Percentiles rank a stretch among this genome's conserved stretches.
Conservation (phyloP, 64 coral and sea anemone species). For the Platygyra sinensis region DNA sequence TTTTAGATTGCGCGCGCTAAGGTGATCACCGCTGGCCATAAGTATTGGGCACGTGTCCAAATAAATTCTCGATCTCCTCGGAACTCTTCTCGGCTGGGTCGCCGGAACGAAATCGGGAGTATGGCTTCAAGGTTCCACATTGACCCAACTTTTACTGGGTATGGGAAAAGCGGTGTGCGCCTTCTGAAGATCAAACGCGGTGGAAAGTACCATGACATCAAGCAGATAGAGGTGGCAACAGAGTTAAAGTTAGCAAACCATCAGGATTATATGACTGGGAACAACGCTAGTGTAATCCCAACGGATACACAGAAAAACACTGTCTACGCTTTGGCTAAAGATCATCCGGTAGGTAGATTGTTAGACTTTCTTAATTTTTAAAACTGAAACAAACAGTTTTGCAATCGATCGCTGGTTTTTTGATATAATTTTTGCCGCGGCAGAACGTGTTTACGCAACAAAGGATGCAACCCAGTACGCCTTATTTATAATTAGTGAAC, state of each 20-base stretch:
- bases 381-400: too few species aligned
- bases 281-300: conserved; percentile 68
- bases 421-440: too few species aligned
- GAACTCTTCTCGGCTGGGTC: not conserved
- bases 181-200: conserved; percentile 71
- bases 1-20: conserved; percentile 16
- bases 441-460: not conserved
- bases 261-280: conserved; percentile 64
- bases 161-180: conserved; percentile 87
- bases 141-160: conserved; percentile 61
- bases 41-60: not conserved
- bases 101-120: not conserved
- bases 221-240: conserved; percentile 78
- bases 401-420: not conserved
- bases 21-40: not conserved
- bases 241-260: conserved; percentile 73
- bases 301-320: conserved; percentile 93
- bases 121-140: conserved; percentile 64
- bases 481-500: too few species aligned
- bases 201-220: conserved; percentile 79
- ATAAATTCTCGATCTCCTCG: not conserved
- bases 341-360: conserved; percentile 53
- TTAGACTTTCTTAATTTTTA: not conserved
- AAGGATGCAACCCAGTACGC: not conserved
- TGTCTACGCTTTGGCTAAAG: conserved; percentile 76